Conservation (phyloP, 2,888 invertebrate species). For the Rhogogaster chlorosoma region DNA sequence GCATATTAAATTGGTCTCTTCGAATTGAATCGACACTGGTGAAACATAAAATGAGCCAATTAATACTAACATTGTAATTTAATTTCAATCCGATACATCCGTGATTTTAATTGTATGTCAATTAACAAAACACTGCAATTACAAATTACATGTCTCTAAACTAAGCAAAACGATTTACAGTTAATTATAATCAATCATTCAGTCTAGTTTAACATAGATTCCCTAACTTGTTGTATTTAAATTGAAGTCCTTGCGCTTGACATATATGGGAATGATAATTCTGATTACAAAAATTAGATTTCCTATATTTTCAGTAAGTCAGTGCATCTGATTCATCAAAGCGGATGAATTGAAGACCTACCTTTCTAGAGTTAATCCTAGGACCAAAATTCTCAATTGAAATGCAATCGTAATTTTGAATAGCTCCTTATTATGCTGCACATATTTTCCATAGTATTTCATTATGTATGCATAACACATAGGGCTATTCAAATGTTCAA, state of each 20-base stretch:
- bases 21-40: background rate
- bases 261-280: background rate
- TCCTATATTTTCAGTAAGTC: background rate
- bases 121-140: background rate
- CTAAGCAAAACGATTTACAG: background rate
- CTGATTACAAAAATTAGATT: background rate
- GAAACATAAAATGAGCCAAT: conserved; percentile 22
- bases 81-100: background rate
- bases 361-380: background rate
- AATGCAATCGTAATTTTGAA: conserved; percentile 9
- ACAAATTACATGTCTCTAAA: background rate
- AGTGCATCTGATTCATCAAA: background rate
- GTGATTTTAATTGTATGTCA: background rate
- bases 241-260: background rate
- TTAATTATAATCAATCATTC: background rate
- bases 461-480: conserved; percentile 42
- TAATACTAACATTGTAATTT: background rate
- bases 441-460: conserved; percentile 21
- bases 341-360: background rate
- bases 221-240: background rate
- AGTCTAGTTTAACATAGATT: background rate
- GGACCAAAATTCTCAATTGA: conserved; percentile 31
- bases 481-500: conserved; percentile 44
- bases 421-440: conserved; percentile 18
- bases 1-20: conserved; percentile 49